These are phyloP conservation scores for Labeo catla DNA, from an alignment of 2,113 vertebrate genomes.

Conservation along the genomic window DNA sequence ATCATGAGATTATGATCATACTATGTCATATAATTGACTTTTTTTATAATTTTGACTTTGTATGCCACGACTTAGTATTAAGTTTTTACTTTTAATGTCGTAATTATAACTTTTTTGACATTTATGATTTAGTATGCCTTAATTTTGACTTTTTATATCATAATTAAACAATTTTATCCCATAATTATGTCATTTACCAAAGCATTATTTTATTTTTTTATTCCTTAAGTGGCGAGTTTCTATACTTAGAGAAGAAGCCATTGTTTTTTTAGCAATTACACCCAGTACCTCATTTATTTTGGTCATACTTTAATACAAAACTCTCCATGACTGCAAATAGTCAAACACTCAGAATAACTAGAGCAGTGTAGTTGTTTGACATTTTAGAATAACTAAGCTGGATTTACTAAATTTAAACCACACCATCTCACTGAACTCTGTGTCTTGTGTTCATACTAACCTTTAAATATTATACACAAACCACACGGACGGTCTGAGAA, in stretches of 20 bases:
- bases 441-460: neutral
- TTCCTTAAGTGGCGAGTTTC: neutral
- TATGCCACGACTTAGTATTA: too few species aligned
- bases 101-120: neutral
- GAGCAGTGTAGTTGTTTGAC: neutral
- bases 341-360: neutral
- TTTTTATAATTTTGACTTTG: too few species aligned
- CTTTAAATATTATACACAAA: slow-evolving; percentile 32
- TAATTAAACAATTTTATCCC: neutral
- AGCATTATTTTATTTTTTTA: neutral
- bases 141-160: neutral
- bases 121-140: too few species aligned
- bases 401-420: neutral
- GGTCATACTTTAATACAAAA: neutral
- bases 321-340: neutral
- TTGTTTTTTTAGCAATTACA: neutral
- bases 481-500: neutral
- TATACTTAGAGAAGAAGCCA: neutral
- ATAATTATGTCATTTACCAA: neutral
- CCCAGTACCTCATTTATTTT: neutral
- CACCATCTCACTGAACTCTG: neutral
- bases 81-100: too few species aligned
- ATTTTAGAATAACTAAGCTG: neutral
- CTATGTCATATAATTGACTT: too few species aligned
- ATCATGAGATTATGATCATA: too few species aligned